Base-by-base conservation (phyloP, 2,113 vertebrate genomes). In the Actenoides lindsayi region DNA sequence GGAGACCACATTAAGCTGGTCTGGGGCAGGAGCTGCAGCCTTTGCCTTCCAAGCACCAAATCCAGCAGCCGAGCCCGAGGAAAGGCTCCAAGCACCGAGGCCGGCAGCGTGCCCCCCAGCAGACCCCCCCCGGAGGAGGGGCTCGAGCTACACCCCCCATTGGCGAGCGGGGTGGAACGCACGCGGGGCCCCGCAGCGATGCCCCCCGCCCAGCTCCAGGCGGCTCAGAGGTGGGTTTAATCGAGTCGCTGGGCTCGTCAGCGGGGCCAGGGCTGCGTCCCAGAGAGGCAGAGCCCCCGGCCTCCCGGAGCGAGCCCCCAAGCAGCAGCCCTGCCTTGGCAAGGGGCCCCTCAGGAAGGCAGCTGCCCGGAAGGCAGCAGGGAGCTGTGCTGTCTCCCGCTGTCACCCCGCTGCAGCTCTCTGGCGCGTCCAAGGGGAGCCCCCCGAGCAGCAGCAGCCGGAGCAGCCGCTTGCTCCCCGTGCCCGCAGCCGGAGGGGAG, bases 81-180 rank as follows among this genome's bases (percentile, higher is more conserved):
- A 64, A 83, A 77, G 33, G 19, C n/a, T 46, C 83, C 37, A 33
- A 70, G 27, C 44, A 31, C 82, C 42, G 17, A 44, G 42, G 41
- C 41, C 41, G 67, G 53, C 78, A 90, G 50, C 50, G 31, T 19
- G 28, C 70, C 60, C 13, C 5, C 6, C 5, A 68, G 39, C 63
- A 67, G 20, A 5, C 16, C 2, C 13, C 59, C 54, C 0, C 0
- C 5, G 28, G 35, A 57, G 44, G 4, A 27, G 20, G 30, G 41
- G 1, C 54, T 35, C 74, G 19, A 63, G 51, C 5, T 27, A 50
- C n/a, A 31, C 20, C 12, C 0, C 0, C 33, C 78, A 28, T 14
- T 3, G 4, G 35, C 10, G 68, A 84, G 89, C 11, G 25, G 46
- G 46, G 17, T 21, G 41, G 68, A 80, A 87, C 0, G 0, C 13